Base-by-base conservation (phyloP, 2,113 vertebrate genomes). In the Semicossyphus pulcher region DNA sequence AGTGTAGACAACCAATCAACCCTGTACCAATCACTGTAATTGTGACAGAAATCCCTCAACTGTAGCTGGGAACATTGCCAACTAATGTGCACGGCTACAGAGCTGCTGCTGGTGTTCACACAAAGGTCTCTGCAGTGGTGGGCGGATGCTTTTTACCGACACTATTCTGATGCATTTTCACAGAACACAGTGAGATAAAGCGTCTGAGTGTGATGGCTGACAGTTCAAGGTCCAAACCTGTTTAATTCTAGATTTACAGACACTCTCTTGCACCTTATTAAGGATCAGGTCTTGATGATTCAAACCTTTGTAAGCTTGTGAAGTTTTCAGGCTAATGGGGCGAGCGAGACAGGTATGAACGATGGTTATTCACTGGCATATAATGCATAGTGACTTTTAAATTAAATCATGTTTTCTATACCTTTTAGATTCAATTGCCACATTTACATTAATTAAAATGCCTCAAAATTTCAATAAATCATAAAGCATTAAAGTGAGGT, bases 31-130 rank as follows among this genome's bases (percentile, higher is more conserved):
- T 70, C 61, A 31, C 11, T 59, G 0, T n/a, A 26, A 37, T 32
- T 16, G n/a, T 42, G 31, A 36, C 49, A 41, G 49, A 57, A 57
- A 34, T 61, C 32, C 9, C 47, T 68, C 53, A 75, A 56, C 54
- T 44, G 61, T n/a, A 48, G 42, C 52, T 26, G 23, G 12, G 36
- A 21, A 44, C 57, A 4, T 10, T 41, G 69, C 63, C 65, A 65
- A 39, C 54, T 45, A n/a, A n/a, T 32, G 59, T 51, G 25, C 62
- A 21, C n/a, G 2, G 18, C 39, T 47, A 16, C 47, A 71, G 15
- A 53, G 26, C 15, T 11, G n/a, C 25, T 29, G 29, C 57, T 1
- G 0, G 4, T 7, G 10, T 62, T 62, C 20, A 76, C 41, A 26
- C 6, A 44, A 44, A 45, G 4, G 37, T 54, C 47, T 68, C 32